Conservation (phyloP, 2,113 vertebrate genomes). For the Seriola aureovittata region DNA sequence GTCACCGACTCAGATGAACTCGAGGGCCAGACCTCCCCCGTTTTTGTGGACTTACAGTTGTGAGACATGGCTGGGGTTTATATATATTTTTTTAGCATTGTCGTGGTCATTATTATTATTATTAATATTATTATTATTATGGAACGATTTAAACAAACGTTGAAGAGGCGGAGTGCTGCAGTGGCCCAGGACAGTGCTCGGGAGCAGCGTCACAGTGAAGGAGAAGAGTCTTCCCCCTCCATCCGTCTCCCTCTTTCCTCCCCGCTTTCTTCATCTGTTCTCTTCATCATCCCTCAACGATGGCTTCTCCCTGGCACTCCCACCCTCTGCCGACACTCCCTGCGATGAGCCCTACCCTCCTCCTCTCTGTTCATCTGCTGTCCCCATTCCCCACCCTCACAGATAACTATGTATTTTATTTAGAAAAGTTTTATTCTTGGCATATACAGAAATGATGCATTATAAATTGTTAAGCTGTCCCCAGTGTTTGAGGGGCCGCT, state of each 20-base stretch:
- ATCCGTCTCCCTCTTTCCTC: constrained; percentile 26
- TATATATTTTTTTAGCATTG: constrained; percentile 79
- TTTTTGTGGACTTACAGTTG: constrained; percentile 75
- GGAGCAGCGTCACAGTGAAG: constrained; percentile 54
- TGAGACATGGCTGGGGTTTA: constrained; percentile 76
- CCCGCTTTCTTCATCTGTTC: constrained; percentile 39
- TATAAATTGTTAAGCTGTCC: constrained; percentile 79
- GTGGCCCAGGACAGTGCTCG: constrained; percentile 54
- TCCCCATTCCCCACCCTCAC: constrained; percentile 63
- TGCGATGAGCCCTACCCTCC: constrained; percentile 19
- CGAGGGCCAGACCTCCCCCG: constrained; percentile 55
- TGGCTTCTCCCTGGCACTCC: constrained; percentile 34
- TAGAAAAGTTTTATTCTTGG: constrained; percentile 88
- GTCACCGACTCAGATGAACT: constrained; percentile 68
- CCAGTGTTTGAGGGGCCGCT: constrained; percentile 58
- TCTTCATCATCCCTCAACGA: constrained; percentile 27
- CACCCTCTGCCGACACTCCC: constrained; percentile 36
- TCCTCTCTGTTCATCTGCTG: constrained; percentile 70
- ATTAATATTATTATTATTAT: constrained; percentile 55
- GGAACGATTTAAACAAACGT: constrained; percentile 59
- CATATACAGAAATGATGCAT: constrained; percentile 87
- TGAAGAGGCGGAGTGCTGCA: constrained; percentile 57
- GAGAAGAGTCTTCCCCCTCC: constrained; percentile 60
- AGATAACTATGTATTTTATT: constrained; percentile 88
- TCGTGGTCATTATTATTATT: constrained; percentile 71